phyloP scores from a whole-genome alignment of 2,113 vertebrate genomes.

The Chinchilla lanigera region DNA sequence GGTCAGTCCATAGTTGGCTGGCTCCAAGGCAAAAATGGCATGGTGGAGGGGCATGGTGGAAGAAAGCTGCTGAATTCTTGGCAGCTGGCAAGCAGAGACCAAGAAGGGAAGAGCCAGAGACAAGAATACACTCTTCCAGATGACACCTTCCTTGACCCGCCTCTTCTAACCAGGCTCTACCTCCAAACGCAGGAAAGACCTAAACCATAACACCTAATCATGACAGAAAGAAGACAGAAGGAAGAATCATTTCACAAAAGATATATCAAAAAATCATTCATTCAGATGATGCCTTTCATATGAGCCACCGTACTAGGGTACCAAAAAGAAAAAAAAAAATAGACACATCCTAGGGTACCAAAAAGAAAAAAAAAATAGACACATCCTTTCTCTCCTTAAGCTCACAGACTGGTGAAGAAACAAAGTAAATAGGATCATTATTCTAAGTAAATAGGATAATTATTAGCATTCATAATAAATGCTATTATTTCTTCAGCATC shows the following conservation, averaged over 20 bases:
- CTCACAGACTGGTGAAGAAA: background rate
- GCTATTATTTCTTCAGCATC: background rate
- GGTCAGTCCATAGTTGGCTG: background rate
- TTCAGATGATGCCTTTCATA: background rate
- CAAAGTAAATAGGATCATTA: background rate
- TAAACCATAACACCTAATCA: background rate
- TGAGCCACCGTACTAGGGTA: background rate
- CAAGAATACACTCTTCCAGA: background rate
- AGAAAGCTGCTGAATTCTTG: background rate
- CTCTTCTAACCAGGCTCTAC: background rate
- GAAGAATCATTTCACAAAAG: slow-evolving; percentile 2
- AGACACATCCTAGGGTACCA: background rate
- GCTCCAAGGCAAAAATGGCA: background rate
- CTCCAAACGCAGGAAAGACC: background rate
- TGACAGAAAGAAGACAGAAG: background rate
- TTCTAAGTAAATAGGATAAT: no score
- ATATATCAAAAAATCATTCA: background rate
- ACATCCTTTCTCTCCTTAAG: background rate
- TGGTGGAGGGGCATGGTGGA: background rate
- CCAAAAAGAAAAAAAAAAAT: background rate
- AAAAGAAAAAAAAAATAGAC: background rate
- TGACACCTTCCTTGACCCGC: background rate
- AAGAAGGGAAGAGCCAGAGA: background rate
- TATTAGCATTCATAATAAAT: background rate
- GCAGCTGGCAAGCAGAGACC: background rate